A percentile compares a stretch with the other conserved stretches of the same genome.
phyloP scores from a whole-genome alignment of 1,140 invertebrate species.

The Zaprionus ornatus region DNA sequence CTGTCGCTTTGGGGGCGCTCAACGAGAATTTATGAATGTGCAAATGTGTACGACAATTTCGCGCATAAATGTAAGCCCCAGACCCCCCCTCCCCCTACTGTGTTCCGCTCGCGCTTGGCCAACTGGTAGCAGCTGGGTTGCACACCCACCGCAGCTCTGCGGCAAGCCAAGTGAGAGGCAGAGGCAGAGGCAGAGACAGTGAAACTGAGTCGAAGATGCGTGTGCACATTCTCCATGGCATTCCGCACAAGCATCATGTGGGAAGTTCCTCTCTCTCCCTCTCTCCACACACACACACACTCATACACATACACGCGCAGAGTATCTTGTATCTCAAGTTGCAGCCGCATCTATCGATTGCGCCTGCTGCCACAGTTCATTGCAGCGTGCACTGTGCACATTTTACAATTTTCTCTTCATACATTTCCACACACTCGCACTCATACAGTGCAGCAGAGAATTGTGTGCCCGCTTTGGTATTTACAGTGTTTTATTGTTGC shows the following conservation, averaged over 20 bases:
- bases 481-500: conserved; percentile 40
- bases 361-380: conserved; percentile 65
- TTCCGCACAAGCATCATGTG: conserved; percentile 51
- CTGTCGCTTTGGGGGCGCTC: conserved; percentile 76
- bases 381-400: conserved; percentile 45
- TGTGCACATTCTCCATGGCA: conserved; percentile 70
- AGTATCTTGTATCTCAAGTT: conserved; percentile 71
- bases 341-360: conserved; percentile 72
- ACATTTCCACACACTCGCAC: not conserved
- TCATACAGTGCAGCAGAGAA: no score
- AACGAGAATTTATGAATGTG: conserved; percentile 82
- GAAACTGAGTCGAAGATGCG: conserved; percentile 65
- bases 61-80: conserved; percentile 75
- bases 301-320: not conserved
- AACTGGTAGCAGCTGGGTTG: conserved; percentile 2
- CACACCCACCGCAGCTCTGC: conserved; percentile 63
- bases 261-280: conserved; percentile 56
- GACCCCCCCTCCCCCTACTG: not conserved
- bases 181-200: not conserved
- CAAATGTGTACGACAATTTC: conserved; percentile 82
- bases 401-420: conserved; percentile 9
- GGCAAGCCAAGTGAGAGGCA: conserved; percentile 23
- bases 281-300: conserved; percentile 43
- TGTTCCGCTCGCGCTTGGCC: no score
- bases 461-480: not conserved